Conservation (phyloP, 2,113 vertebrate species). For the Varanus komodoensis region DNA sequence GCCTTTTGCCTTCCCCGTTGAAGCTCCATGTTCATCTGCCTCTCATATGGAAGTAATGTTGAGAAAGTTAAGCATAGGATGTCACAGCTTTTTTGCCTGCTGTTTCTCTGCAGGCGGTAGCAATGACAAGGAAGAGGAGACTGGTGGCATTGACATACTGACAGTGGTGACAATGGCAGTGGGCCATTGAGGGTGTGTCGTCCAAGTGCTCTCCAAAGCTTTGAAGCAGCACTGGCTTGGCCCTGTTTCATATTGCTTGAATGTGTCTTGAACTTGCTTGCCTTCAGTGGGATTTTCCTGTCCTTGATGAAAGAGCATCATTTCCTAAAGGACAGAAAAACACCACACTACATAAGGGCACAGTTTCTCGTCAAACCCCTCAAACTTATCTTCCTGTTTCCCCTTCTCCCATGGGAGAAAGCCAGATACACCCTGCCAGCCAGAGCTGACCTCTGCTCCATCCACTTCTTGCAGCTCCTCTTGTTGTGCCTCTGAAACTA, state of each 20-base stretch:
- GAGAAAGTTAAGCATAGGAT: too few species aligned
- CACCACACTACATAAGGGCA: background rate
- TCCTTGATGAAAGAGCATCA: background rate
- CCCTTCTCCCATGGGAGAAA: background rate
- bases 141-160: too few species aligned
- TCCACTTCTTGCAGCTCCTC: background rate
- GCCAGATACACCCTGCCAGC: background rate
- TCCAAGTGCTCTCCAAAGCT: too few species aligned
- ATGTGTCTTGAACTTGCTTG: background rate
- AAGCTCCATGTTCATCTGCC: too few species aligned
- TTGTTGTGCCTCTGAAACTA: background rate
- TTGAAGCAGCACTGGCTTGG: too few species aligned
- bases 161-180: too few species aligned
- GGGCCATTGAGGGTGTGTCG: too few species aligned
- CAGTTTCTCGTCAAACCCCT: background rate
- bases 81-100: too few species aligned
- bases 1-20: too few species aligned
- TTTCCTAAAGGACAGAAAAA: background rate
- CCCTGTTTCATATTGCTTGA: background rate
- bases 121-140: too few species aligned
- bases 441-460: background rate
- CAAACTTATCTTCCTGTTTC: background rate
- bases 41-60: too few species aligned
- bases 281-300: background rate
- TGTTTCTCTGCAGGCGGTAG: too few species aligned